Base-by-base conservation (phyloP, 64 coral and sea anemone species). In the Stylophora pistillata region DNA sequence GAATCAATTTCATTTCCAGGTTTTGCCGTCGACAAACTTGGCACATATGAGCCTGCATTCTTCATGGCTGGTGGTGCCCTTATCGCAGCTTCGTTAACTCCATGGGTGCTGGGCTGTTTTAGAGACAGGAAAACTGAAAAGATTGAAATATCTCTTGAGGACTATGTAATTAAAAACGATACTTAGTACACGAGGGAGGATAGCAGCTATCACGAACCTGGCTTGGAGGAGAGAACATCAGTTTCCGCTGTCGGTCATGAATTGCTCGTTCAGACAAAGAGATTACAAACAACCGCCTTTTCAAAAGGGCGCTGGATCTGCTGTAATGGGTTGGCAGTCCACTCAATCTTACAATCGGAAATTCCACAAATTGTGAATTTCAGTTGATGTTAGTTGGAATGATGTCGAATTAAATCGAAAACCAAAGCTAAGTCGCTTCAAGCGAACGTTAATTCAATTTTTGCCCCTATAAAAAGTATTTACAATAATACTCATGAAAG, bases 21-120 rank as follows among this genome's bases (percentile, higher is more conserved):
- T 55, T 74, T 74, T 10, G 74, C 71, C 41, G 85, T 53, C 30
- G 85, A 87, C 53, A 57, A 87, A 47, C 68, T 87, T 87, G 85
- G 85, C 23, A 74, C 85, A 33, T 87, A 87, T 53, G 71, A 21
- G 30, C 85, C 85, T 6, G 68, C 85, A 58, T 87, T 87, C 30
- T 87, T 74, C 71, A 55, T 87, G 56, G 29, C 29, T 28, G 85
- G 70, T 5, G 85, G 85, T 28, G 53, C 71, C 9, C 52, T 29
- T 27, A 9, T 27, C 0, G 55, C 18, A 14, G 78, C 78, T 65
- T 30, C 78, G 26, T 30, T 82, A 11, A 61, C 52, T 41, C 78
- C 78, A 30, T 61, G 78, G 11, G 10, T 53, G 5, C 28, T 82
- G 55, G 13, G 16, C 55, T 82, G 54, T 82, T 4, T 61, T 41